phyloP scores from a whole-genome alignment of 2,113 vertebrate species.

The Desmodus rotundus region DNA sequence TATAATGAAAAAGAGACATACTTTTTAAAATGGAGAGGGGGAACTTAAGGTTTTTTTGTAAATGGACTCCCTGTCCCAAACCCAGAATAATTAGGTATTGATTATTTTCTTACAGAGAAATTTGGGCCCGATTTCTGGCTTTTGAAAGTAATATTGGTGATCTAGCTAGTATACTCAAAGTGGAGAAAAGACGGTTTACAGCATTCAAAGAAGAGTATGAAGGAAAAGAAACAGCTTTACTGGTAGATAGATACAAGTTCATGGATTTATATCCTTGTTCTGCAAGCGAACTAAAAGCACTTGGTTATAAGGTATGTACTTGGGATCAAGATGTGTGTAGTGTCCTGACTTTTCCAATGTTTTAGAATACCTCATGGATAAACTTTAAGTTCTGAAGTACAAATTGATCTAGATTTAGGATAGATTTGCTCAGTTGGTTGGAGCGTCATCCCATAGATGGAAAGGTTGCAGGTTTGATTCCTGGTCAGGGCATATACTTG shows the following conservation, averaged over 20 bases:
- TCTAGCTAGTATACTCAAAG: slow-evolving; percentile 97
- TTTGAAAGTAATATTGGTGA: slow-evolving; percentile 99
- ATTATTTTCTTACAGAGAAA: slow-evolving; percentile 86
- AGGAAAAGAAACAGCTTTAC: slow-evolving; percentile 96
- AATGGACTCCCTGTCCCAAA: not conserved
- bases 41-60: not conserved
- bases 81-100: slow-evolving; percentile 22
- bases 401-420: slow-evolving; percentile 18
- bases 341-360: not conserved
- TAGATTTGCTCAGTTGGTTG: not conserved
- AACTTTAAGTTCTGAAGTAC: slow-evolving; percentile 17
- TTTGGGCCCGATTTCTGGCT: slow-evolving; percentile 97
- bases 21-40: not conserved
- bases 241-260: slow-evolving; percentile 98
- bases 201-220: slow-evolving; percentile 98
- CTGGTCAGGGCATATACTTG: not conserved
- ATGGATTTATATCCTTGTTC: slow-evolving; percentile 99
- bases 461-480: not conserved
- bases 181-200: slow-evolving; percentile 94
- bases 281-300: slow-evolving; percentile 94
- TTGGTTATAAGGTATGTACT: slow-evolving; percentile 94
- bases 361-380: not conserved
- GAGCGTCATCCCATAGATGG: not conserved
- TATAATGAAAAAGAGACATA: not conserved
- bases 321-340: not conserved